Evolutionary conservation across 2,888 invertebrate species (phyloP).

Genomic region (Macrosiphum euphorbiae): DNA sequence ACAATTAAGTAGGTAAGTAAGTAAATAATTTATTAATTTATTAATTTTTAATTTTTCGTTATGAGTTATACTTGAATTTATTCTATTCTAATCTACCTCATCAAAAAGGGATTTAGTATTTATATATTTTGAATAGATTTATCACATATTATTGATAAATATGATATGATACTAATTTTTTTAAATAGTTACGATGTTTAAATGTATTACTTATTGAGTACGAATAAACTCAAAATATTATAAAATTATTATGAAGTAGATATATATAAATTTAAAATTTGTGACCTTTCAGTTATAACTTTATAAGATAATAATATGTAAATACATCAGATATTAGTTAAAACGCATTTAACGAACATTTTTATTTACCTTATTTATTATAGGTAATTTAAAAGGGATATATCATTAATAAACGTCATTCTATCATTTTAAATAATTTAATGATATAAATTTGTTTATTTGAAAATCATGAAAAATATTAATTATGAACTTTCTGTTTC

Average conservation of each 20-base stretch:
- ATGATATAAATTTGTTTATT: neutral
- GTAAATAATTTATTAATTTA: neutral
- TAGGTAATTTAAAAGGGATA: neutral
- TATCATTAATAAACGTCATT: neutral
- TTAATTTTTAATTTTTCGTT: neutral
- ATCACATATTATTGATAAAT: neutral
- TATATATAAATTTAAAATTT: neutral
- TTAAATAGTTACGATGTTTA: neutral
- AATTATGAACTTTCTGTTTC: neutral
- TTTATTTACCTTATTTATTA: neutral
- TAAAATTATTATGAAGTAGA: neutral
- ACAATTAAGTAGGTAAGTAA: neutral
- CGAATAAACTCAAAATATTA: neutral
- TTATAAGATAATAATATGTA: neutral
- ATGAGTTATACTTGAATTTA: neutral
- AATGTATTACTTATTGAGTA: neutral
- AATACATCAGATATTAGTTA: neutral
- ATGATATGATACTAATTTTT: neutral
- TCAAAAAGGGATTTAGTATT: neutral
- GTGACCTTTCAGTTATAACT: neutral
- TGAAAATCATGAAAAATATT: neutral
- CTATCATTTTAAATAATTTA: neutral
- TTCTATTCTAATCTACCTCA: neutral
- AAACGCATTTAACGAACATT: neutral
- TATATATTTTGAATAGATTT: neutral